Conservation (phyloP, 2,888 invertebrate species). For the Cephalotes varians region DNA sequence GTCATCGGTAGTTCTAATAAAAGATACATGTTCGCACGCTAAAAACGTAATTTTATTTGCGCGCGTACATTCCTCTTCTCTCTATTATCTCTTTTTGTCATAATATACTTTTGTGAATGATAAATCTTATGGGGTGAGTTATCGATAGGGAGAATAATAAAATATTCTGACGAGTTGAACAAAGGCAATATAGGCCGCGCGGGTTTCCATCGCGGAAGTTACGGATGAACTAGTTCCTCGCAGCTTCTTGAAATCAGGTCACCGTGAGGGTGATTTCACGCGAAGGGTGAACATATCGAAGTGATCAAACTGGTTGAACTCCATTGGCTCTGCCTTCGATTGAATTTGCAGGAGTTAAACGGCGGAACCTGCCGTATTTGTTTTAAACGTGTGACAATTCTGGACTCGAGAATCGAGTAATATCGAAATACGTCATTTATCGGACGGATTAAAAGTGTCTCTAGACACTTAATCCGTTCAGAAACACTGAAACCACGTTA, state of each 20-base stretch:
- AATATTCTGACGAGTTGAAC: conserved; percentile 28
- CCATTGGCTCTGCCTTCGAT: conserved; percentile 15
- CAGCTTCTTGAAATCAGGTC: conserved; percentile 54
- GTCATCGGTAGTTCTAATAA: neutral
- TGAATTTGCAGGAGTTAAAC: conserved; percentile 30
- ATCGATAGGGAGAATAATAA: conserved; percentile 18
- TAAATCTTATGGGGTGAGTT: neutral
- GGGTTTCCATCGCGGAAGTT: conserved; percentile 37
- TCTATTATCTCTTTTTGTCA: neutral
- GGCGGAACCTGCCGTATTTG: conserved; percentile 8
- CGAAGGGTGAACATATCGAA: conserved; percentile 46
- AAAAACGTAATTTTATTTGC: neutral
- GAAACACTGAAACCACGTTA: neutral
- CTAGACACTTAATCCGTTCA: too few species aligned
- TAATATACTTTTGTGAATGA: neutral
- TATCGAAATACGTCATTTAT: neutral
- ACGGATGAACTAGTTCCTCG: conserved; percentile 53
- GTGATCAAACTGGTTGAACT: conserved; percentile 26
- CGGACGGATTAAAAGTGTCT: neutral
- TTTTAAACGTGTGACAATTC: conserved; percentile 19
- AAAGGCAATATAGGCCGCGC: conserved; percentile 21
- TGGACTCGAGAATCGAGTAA: neutral
- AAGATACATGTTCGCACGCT: neutral
- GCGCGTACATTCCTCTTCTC: neutral
- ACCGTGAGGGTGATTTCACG: conserved; percentile 34